These are phyloP conservation scores for Philaethria dido DNA, from an alignment of 2,888 invertebrate species.

Conservation along the genomic window DNA sequence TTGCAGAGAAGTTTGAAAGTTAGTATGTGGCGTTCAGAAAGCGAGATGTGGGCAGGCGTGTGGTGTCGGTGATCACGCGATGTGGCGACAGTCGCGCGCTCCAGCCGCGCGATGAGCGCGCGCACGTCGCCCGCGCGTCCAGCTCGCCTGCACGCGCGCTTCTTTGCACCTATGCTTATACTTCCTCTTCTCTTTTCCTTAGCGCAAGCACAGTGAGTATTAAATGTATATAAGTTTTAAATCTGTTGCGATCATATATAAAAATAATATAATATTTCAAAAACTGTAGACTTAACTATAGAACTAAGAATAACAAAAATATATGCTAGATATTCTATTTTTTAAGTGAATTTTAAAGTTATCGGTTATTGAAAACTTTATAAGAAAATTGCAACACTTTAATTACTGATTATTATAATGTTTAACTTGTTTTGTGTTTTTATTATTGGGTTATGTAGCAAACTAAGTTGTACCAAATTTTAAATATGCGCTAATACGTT, in stretches of 20 bases:
- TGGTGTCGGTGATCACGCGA: constrained; percentile 66
- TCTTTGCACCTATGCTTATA: constrained; percentile 55
- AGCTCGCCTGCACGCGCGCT: constrained; percentile 49
- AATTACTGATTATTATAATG: neutral
- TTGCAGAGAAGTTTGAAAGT: constrained; percentile 30
- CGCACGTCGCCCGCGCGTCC: constrained; percentile 59
- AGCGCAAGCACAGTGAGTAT: constrained; percentile 70
- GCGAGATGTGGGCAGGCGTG: constrained; percentile 40
- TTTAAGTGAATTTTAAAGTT: too few species aligned
- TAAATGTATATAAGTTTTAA: neutral
- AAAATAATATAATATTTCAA: neutral
- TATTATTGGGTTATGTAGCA: too few species aligned
- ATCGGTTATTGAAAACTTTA: too few species aligned
- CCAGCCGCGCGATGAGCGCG: constrained; percentile 75
- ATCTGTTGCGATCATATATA: neutral
- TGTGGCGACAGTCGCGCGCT: constrained; percentile 63
- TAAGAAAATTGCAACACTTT: neutral
- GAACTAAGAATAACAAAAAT: too few species aligned
- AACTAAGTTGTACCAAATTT: neutral
- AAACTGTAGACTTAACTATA: neutral
- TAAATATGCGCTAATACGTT: neutral
- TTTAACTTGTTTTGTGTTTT: too few species aligned
- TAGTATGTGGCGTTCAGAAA: constrained; percentile 28
- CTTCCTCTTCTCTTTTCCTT: constrained; percentile 58
- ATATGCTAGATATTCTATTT: too few species aligned